Evolutionary conservation across 1,140 invertebrate genomes (phyloP), one percentile per base, ranked within the genome.

Genomic region (Zaprionus capensis): DNA sequence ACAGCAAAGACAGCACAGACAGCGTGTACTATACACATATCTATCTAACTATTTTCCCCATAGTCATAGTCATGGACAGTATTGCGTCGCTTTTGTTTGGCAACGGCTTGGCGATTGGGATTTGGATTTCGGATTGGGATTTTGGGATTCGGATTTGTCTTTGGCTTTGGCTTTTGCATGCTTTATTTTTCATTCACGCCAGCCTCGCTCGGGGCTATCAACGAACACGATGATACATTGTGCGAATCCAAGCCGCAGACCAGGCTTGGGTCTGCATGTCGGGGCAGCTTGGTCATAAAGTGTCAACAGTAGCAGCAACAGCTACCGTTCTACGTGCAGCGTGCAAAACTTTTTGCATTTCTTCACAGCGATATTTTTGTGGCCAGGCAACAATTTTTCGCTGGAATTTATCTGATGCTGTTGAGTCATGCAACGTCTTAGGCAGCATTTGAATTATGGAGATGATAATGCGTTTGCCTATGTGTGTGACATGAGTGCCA

Each of bases 401-500:
- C 65, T 75, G 68, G 66, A 36, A 63, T 49, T 91, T 90, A 90
- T 90, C 85, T 91, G 85, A 90, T 90, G 53, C 41, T 75, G 83
- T 81, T 80, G 82, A 90, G 85, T 90, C 85, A 90, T 90, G 85
- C 85, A 90, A 90, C 74, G 85, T 80, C 76, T 84, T 66, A 44
- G 79, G 68, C 71, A 77, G 69, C 76, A 76, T 90, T 90, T 90
- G 85, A 90, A 90, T 90, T 90, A 91, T 90, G 85, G 86, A 85
- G 85, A 91, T 90, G 85, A 90, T 90, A 90, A 90, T 90, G 85
- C 85, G 85, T 90, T 91, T 68, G 81, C 70, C 66, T 11, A 34
- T 72, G 67, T 80, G 72, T 87, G 79, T 78, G 66, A 78, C 75
- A 80, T 66, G 75, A 62, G 63, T 71, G 75, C 24, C 51, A 66